Evolutionary conservation across 2,797 vertebrate species (phyloP), one percentile per base, ranked within the genome.

Genomic region (Enteromius afrohamiltoni): DNA sequence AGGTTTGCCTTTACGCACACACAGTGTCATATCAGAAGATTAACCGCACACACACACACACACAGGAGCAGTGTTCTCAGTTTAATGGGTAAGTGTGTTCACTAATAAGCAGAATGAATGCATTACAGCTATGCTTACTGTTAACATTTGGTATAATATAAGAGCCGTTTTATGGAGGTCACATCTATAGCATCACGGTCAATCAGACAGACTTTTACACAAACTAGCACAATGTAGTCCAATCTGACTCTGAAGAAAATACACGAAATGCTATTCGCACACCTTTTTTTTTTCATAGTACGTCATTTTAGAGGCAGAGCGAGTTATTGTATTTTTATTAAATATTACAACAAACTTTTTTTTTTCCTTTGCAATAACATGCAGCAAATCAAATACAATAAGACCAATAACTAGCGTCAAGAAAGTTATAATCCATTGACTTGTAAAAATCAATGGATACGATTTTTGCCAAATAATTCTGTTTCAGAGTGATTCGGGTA

Each of bases 21-120:
- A 64, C 40, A 21, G 40, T 90, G 91, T 92, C 92, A 93, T 89
- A 91, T 91, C 93, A 92, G 87, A 92, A 93, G 92, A 94, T 93
- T 93, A 94, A 83, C 91, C 86, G 87, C 79, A 91, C 88, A 88
- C 83, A 73, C 85, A 64, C 90, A 89, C 87, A 73, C 85, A 64
- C 89, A 89, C 87, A 87, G 92, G 90, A 88, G 74, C 68, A 83
- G 37, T 19, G 53, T 68, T 62, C 65, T 67, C 78, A 67, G 14
- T 73, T 21, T 45, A 68, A 64, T 77, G 29, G 73, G 37, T 78
- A 55, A 75, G 49, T 67, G 26, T 77, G 51, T 77, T 64, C 53
- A 40, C 55, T 82, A 82, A 65, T 73, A 19, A 82, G 45, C 45
- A 13, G 26, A 74, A 60, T 8, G 21, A 73, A 73, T 26, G 58